Evolutionary conservation across 2,113 vertebrate genomes (phyloP).

Genomic region (Alexandromys fortis): DNA sequence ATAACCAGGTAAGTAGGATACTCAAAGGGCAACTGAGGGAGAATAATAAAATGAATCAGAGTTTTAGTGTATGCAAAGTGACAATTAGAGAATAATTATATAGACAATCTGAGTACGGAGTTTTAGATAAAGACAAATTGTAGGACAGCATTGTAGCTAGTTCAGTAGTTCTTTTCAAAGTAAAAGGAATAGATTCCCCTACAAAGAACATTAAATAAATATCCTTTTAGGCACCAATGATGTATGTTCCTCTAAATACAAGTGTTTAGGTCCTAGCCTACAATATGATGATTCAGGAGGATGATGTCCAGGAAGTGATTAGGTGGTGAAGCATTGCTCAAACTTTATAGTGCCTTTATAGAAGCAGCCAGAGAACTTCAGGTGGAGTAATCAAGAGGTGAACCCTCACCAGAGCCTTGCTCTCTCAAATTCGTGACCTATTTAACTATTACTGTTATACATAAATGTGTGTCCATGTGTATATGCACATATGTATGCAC

Average conservation of each 20-base stretch:
- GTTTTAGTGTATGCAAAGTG: neutral
- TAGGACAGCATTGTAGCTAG: neutral
- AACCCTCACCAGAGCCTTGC: neutral
- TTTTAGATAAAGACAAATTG: neutral
- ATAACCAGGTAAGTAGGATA: neutral
- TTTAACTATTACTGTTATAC: neutral
- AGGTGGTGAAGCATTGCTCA: fast-evolving
- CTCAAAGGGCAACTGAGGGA: neutral
- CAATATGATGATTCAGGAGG: neutral
- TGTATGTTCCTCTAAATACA: neutral
- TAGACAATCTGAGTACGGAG: neutral
- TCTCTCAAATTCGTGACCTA: neutral
- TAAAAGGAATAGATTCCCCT: neutral
- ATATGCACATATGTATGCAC: neutral
- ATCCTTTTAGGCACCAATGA: neutral
- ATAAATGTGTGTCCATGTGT: neutral
- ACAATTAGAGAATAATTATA: neutral
- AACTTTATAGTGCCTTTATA: neutral
- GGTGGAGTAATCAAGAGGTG: neutral
- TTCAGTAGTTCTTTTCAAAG: neutral
- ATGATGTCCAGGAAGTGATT: no score
- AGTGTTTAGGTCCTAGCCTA: neutral
- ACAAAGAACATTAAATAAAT: neutral
- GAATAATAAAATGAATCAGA: neutral
- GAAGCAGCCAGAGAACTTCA: neutral